phyloP scores from a whole-genome alignment of 2,113 vertebrate species.

The Monopterus albus region DNA sequence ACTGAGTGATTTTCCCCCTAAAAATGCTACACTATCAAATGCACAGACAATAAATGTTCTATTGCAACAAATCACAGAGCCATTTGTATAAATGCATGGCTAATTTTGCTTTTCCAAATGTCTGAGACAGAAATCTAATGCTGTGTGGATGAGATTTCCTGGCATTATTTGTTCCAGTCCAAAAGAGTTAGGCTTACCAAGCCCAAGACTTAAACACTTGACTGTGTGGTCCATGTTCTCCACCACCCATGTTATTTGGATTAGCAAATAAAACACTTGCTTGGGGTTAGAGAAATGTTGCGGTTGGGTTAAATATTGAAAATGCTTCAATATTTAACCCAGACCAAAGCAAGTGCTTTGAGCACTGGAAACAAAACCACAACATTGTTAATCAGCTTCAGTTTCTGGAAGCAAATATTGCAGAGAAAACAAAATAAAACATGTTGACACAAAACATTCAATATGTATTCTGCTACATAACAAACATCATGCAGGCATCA shows the following conservation, averaged over 20 bases:
- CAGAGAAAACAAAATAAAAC: neutral
- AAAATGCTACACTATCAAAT: neutral
- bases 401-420: neutral
- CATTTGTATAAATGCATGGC: too few relatives aligned
- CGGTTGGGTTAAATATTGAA: neutral
- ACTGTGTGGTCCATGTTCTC: neutral
- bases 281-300: neutral
- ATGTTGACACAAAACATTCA: too few relatives aligned
- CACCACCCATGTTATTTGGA: neutral
- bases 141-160: neutral
- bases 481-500: too few relatives aligned
- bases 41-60: neutral
- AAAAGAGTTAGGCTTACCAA: neutral
- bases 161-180: neutral
- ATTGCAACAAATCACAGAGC: conserved; percentile 2
- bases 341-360: neutral
- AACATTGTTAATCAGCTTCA: neutral
- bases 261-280: neutral
- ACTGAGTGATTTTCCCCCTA: neutral
- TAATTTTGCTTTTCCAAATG: neutral
- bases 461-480: too few relatives aligned
- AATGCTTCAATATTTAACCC: neutral
- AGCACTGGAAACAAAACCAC: neutral
- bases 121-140: neutral
- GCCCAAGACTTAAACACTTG: neutral